Evolutionary conservation across 2,888 invertebrate species (phyloP).

Genomic region (Drepana falcataria): DNA sequence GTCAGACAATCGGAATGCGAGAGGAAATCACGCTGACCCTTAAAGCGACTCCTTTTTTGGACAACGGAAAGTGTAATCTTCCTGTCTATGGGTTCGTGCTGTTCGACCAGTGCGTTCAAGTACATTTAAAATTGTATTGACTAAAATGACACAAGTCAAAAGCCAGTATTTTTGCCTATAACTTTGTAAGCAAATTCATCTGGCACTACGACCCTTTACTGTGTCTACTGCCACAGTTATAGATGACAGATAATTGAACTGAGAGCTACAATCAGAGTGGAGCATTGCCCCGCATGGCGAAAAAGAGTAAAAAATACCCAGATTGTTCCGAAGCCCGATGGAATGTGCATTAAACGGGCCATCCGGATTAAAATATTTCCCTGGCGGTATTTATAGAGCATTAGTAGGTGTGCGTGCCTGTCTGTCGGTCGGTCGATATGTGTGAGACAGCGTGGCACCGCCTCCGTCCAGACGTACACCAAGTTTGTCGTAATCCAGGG

Average conservation of each 20-base stretch:
- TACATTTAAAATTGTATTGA: constrained; percentile 12
- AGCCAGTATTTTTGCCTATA: constrained; percentile 21
- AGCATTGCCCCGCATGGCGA: constrained; percentile 43
- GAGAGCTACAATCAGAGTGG: constrained; percentile 41
- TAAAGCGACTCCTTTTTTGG: constrained; percentile 65
- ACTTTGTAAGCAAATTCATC: constrained; percentile 35
- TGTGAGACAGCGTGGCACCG: constrained; percentile 78
- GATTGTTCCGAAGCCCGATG: constrained; percentile 54
- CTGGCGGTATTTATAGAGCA: constrained; percentile 71
- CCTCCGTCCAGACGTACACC: constrained; percentile 60
- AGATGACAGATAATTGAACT: constrained; percentile 43
- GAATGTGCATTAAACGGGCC: constrained; percentile 73
- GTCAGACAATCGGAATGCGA: constrained; percentile 69
- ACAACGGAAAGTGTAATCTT: constrained; percentile 50
- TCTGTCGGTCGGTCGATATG: constrained; percentile 61
- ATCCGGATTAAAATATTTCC: constrained; percentile 77
- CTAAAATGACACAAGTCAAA: constrained; percentile 30
- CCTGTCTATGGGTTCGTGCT: constrained; percentile 35
- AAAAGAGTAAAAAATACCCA: constrained; percentile 44
- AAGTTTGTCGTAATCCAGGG: constrained; percentile 62
- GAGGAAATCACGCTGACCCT: constrained; percentile 70
- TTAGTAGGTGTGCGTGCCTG: constrained; percentile 69
- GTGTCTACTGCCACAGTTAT: constrained; percentile 56
- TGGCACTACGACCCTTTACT: constrained; percentile 45
- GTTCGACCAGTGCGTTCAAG: constrained; percentile 12